Evolutionary conservation across 2,797 vertebrate genomes (phyloP).

Genomic region (Scarus forsteni): DNA sequence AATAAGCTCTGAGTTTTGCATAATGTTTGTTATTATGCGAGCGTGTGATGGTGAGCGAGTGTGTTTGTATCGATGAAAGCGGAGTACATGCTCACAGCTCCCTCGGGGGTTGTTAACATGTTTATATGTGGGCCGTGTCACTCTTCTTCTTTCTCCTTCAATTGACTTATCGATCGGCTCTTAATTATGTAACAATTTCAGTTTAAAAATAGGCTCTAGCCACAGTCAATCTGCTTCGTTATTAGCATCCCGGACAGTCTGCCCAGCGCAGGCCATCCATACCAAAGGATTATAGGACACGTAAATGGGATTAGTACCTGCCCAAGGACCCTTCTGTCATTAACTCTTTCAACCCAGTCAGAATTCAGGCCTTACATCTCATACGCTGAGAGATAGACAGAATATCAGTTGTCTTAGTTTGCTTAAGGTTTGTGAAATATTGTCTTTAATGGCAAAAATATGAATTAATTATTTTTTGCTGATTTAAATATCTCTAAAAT

Average conservation of each 20-base stretch:
- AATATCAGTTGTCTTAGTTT: not conserved
- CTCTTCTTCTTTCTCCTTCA: constrained; percentile 60
- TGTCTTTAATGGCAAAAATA: not conserved
- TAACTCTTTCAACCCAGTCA: constrained; percentile 30
- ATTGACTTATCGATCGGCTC: constrained; percentile 71
- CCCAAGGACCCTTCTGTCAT: constrained; percentile 40
- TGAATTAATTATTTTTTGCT: not conserved
- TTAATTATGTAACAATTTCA: constrained; percentile 77
- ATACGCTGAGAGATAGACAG: not conserved
- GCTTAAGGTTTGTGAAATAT: not conserved
- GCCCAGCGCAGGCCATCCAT: constrained; percentile 22
- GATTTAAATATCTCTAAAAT: no score
- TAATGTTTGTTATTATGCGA: constrained; percentile 20
- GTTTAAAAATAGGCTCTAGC: constrained; percentile 61
- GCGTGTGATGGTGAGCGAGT: not conserved
- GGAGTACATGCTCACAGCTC: constrained; percentile 31
- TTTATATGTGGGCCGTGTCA: constrained; percentile 48
- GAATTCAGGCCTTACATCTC: constrained; percentile 23
- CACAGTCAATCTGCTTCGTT: constrained; percentile 36
- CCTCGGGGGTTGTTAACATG: constrained; percentile 55
- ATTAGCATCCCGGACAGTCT: constrained; percentile 46
- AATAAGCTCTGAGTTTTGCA: constrained; percentile 10
- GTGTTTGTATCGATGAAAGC: constrained; percentile 27
- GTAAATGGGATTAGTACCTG: constrained; percentile 61
- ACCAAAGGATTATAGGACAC: constrained; percentile 53